A percentile compares a stretch with the other conserved stretches of the same genome.
Conservation (phyloP, 2,113 vertebrate genomes). For the Trematocara nigrifrons region DNA sequence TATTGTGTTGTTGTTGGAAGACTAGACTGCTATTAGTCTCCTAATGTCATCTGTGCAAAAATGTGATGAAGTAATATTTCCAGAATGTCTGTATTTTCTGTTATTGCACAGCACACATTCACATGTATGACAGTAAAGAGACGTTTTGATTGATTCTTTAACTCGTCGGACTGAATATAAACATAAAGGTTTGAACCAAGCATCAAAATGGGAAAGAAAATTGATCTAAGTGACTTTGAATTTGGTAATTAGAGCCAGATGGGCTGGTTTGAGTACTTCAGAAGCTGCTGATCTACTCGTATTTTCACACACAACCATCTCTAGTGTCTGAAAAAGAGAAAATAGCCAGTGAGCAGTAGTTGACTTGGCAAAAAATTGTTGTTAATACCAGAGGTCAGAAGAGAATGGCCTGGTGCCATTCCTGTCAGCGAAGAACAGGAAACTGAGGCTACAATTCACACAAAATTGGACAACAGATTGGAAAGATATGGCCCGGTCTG, state of each 20-base stretch:
- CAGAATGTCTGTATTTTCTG: neutral
- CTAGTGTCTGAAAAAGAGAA: neutral
- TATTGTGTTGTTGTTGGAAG: neutral
- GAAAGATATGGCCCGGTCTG: neutral
- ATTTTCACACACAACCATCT: neutral
- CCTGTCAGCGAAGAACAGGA: neutral
- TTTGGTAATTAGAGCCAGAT: neutral
- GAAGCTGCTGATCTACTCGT: neutral
- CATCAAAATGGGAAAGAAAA: neutral
- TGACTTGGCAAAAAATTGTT: neutral
- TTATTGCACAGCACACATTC: neutral
- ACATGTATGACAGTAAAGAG: neutral
- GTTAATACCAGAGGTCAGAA: neutral
- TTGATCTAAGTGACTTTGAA: neutral
- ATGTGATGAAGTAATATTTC: neutral
- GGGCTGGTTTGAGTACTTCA: neutral
- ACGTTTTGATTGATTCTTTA: neutral
- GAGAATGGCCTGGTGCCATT: neutral
- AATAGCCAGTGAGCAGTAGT: neutral
- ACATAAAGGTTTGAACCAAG: neutral
- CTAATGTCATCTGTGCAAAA: neutral
- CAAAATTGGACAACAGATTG: neutral
- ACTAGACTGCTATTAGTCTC: neutral
- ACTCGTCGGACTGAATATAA: neutral
- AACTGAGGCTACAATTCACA: neutral